phyloP scores from a whole-genome alignment of 1,140 invertebrate genomes.

The Cyrtorhinus lividipennis region DNA sequence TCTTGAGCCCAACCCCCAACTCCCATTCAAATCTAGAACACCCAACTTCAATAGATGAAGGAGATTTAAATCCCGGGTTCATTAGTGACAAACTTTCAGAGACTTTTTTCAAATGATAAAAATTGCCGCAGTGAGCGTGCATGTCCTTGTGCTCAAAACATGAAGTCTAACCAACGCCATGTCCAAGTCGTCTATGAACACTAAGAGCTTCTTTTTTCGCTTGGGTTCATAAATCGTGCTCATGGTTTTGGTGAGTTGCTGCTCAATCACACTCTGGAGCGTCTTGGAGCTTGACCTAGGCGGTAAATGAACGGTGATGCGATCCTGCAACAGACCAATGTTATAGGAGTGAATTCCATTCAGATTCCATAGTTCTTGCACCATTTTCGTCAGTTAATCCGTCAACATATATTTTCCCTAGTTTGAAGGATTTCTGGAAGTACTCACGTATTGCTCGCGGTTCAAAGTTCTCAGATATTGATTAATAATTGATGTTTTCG shows the following conservation, averaged over 20 bases:
- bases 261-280: constrained; percentile 40
- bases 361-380: no score
- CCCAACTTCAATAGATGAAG: no score
- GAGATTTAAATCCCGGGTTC: no score
- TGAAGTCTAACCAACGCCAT: constrained; percentile 68
- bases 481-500: constrained; percentile 74
- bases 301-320: constrained; percentile 78
- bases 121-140: no score
- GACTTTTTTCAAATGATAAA: no score
- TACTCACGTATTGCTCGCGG: constrained; percentile 50
- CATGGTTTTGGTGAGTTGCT: background rate
- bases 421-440: constrained; percentile 3
- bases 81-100: no score
- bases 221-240: constrained; percentile 74
- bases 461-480: constrained; percentile 61
- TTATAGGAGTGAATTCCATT: no score
- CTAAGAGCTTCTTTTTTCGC: constrained; percentile 66
- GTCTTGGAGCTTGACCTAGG: constrained; percentile 76
- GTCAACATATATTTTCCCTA: background rate
- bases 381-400: no score
- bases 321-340: constrained; percentile 41
- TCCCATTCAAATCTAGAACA: no score
- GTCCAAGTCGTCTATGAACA: constrained; percentile 89
- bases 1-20: no score
- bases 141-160: no score